Evolutionary conservation across 2,888 invertebrate genomes (phyloP), one percentile per base, ranked within the genome.

Genomic region (Patella pellucida): DNA sequence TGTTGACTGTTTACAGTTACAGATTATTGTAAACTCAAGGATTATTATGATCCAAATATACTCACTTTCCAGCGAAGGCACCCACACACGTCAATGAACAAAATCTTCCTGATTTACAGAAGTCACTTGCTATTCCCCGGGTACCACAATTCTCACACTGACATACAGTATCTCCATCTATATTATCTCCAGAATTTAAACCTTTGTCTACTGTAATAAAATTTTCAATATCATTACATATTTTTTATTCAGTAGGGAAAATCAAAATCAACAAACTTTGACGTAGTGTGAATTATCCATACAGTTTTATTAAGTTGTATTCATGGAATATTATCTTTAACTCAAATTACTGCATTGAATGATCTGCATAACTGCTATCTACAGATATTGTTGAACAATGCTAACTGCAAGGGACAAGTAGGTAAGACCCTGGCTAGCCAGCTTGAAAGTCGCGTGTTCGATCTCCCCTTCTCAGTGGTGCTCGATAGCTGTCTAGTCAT

Each of bases 81-180:
- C 92, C 93, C 82, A 94, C 93, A 89, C 95, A 96, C 1, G 93
- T 92, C 72, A 93, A 92, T 88, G 95, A 95, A 88, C 95, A 96
- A 82, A 90, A 91, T 62, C 87, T 80, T 9, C 90, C 90, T 11
- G 95, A 94, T 78, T 94, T 95, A 76, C 95, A 94, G 89, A 97
- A 97, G 88, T 97, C 96, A 0, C 94, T 94, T 2, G 94, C 94
- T 89, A 96, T 93, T 15, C 96, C 97, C 89, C 95, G 95, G 88
- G 95, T 95, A 7, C 96, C 95, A 90, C 97, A 97, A 68, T 94
- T 94, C 78, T 94, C 93, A 88, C 97, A 97, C 73, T 95, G 93
- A 86, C 94, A 94, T 83, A 96, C 93, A 14, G 80, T 76, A 54
- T 80, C 80, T 68, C 95, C 95, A 85, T 95, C 94, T 0, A 93